Conservation (phyloP, 2,888 invertebrate species). For the Lasius platythorax region DNA sequence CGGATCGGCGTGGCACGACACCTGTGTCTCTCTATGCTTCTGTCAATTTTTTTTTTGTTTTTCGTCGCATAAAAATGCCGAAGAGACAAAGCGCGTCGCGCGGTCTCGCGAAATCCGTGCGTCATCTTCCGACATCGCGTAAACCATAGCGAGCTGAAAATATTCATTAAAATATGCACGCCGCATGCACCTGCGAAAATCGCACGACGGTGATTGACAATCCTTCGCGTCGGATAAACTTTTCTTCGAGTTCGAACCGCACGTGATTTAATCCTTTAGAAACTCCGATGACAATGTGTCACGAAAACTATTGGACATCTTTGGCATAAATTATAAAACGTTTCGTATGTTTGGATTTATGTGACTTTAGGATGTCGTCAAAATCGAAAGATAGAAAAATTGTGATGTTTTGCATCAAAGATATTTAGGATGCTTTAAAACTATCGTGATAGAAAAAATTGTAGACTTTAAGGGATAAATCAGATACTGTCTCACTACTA, state of each 20-base stretch:
- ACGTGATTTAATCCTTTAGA: constrained; percentile 22
- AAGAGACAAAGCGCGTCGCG: not conserved
- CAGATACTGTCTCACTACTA: not conserved
- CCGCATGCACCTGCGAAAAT: not conserved
- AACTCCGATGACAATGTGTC: not conserved
- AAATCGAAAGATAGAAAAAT: constrained; percentile 13
- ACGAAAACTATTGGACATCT: constrained; percentile 2
- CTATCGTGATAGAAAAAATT: not conserved
- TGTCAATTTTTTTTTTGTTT: constrained; percentile 1
- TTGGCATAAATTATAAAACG: constrained; percentile 6
- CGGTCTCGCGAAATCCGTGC: not conserved
- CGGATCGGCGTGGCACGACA: constrained; percentile 29
- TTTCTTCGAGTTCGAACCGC: not conserved
- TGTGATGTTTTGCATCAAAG: not conserved
- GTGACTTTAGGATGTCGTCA: not conserved
- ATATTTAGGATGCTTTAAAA: not conserved
- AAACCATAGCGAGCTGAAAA: constrained; percentile 22
- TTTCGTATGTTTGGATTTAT: not conserved
- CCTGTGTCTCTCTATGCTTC: constrained; percentile 14
- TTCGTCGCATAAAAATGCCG: not conserved
- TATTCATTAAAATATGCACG: constrained; percentile 25
- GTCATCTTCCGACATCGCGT: constrained; percentile 35
- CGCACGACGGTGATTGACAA: constrained; percentile 31
- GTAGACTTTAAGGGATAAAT: not conserved
- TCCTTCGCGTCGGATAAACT: not conserved